Evolutionary conservation across 2,797 vertebrate genomes (phyloP).

Genomic region (Cyprinella venusta): DNA sequence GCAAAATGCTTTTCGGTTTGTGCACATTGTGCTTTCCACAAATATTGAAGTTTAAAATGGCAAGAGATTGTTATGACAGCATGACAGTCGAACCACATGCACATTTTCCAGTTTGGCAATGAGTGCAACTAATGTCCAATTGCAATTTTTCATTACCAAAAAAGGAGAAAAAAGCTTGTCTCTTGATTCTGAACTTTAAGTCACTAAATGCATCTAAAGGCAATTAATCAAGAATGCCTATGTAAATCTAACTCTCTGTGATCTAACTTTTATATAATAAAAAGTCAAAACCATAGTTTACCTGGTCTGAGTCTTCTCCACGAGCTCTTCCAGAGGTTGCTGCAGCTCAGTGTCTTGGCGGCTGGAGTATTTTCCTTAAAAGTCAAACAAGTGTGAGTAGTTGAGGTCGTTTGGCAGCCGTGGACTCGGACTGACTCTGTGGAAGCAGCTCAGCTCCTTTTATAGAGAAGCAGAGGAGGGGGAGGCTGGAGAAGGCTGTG

Average conservation of each 20-base stretch:
- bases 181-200: neutral
- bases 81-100: constrained; percentile 33
- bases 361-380: constrained; percentile 65
- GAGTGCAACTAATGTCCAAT: neutral
- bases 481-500: constrained; percentile 62
- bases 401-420: constrained; percentile 60
- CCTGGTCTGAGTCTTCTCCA: constrained; percentile 35
- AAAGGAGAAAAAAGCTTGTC: neutral
- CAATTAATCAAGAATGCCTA: neutral
- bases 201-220: neutral
- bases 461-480: constrained; percentile 78
- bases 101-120: constrained; percentile 35
- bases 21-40: neutral
- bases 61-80: constrained; percentile 24
- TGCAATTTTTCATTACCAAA: neutral
- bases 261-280: neutral
- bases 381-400: constrained; percentile 55
- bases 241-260: too few species aligned
- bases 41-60: neutral
- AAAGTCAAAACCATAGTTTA: constrained; percentile 16
- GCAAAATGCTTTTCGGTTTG: neutral
- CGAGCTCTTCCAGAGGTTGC: constrained; percentile 50
- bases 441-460: constrained; percentile 72
- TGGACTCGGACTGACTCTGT: constrained; percentile 57
- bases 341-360: constrained; percentile 24